Evolutionary conservation across 2,113 vertebrate genomes (phyloP).

Genomic region (Anarrhichthys ocellatus): DNA sequence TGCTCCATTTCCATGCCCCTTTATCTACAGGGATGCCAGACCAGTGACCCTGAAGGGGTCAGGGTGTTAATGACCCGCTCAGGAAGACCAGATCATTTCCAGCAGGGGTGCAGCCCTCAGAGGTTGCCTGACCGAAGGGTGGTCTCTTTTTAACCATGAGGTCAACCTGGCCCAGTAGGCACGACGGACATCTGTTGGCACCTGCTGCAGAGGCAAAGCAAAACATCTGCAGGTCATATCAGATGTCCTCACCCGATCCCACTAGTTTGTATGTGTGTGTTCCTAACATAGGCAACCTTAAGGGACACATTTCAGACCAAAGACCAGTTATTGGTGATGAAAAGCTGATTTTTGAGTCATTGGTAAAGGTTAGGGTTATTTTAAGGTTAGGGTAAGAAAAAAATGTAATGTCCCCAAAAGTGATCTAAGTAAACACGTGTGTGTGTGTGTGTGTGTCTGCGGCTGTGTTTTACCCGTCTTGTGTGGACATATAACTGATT

Average conservation of each 20-base stretch:
- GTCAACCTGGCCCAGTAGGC: conserved; percentile 37
- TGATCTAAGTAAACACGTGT: not conserved
- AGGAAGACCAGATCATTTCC: conserved; percentile 28
- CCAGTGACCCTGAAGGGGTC: not conserved
- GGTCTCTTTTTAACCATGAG: conserved; percentile 19
- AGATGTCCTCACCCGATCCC: conserved; percentile 46
- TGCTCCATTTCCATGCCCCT: conserved; percentile 6
- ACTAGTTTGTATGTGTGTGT: not conserved
- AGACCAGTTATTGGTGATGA: no score
- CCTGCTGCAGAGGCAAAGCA: conserved; percentile 62
- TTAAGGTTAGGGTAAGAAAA: not conserved
- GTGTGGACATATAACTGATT: not conserved
- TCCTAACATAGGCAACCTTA: not conserved
- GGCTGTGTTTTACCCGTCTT: not conserved
- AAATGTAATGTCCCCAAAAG: no score
- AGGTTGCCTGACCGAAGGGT: conserved; percentile 4
- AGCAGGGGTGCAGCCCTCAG: not conserved
- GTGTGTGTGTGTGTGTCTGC: not conserved
- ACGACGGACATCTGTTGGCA: conserved; percentile 61
- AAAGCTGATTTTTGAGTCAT: not conserved
- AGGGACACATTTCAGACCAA: not conserved
- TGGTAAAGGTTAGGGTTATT: not conserved
- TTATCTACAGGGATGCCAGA: not conserved
- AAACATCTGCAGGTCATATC: conserved; percentile 70
- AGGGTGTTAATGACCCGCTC: conserved; percentile 12